These are phyloP conservation scores for Anthopleura sola DNA, from an alignment of 64 coral and sea anemone genomes.

Conservation along the genomic window DNA sequence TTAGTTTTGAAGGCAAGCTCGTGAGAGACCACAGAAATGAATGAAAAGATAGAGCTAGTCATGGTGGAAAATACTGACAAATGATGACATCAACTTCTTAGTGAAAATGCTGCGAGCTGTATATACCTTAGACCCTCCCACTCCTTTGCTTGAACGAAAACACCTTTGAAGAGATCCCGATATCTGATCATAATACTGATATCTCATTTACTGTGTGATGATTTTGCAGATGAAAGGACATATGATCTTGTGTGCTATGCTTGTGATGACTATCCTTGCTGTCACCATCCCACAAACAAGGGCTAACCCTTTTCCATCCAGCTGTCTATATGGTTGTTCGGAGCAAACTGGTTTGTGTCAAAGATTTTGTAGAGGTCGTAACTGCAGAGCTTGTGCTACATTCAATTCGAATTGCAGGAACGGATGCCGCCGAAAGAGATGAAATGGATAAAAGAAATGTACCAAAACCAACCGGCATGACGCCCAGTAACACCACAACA, in stretches of 20 bases:
- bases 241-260: not conserved
- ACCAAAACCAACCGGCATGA: no score
- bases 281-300: not conserved
- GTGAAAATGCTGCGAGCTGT: no score
- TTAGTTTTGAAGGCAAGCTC: no score
- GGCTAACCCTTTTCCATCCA: not conserved
- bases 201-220: not conserved
- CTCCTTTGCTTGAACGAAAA: no score
- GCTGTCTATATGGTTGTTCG: not conserved
- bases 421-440: not conserved
- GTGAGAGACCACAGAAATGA: no score
- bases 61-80: no score
- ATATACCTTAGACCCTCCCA: no score
- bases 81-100: no score
- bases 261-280: not conserved
- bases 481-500: no score
- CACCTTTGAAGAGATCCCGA: no score
- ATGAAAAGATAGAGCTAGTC: no score
- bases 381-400: not conserved
- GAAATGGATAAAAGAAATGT: not conserved
- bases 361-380: not conserved
- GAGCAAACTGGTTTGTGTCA: not conserved
- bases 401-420: not conserved
- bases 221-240: conserved; percentile 1
- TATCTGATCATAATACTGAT: no score